Base-by-base conservation (phyloP, 1,140 invertebrate species). In the Zaprionus inermis region DNA sequence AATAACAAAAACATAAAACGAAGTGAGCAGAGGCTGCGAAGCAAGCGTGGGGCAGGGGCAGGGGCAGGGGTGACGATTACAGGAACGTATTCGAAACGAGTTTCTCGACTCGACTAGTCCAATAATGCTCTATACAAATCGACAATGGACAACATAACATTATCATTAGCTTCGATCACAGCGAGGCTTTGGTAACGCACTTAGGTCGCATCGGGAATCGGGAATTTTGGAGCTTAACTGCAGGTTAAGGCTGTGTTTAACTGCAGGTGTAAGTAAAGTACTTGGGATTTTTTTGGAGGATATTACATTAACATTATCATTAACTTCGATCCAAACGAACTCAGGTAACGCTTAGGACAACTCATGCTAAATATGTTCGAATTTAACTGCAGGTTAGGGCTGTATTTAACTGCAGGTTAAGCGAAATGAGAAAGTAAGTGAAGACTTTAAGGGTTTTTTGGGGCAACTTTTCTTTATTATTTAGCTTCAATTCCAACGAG, bases 1-100 rank as follows among this genome's bases (percentile, higher is more conserved):
- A 86, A 86, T 82, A 86, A 88, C 72, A 86, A 67, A 74, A 85
- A 69, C 64, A 79, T 72, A 71, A 79, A 79, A 71, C 55, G 30
- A 69, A 72, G 36, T 2, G 11, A 12, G 34, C 12, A 38, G 36
- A 6, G 36, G 14, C 36, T 14, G 5, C 12, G 36, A 3, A 5
- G 34, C 12, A 1, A 14, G 14, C 11, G 11, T 12, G 36, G 36
- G 12, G 14, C 11, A 3, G 36, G 36, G 36, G 12, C 5, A 5
- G 36, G 36, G 36, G 2, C n/a, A 38, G 36, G 36, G 36, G 36
- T n/a, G n/a, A n/a, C n/a, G n/a, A n/a, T n/a, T n/a, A n/a, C n/a
- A n/a, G n/a, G n/a, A n/a, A n/a, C n/a, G n/a, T n/a, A 67, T 61
- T 59, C 67, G 61, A 86, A 86, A 86, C 83, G 75, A 79, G 83